These are phyloP conservation scores for Rhinogobius similis DNA, from an alignment of 2,113 vertebrate species.

Conservation along the genomic window DNA sequence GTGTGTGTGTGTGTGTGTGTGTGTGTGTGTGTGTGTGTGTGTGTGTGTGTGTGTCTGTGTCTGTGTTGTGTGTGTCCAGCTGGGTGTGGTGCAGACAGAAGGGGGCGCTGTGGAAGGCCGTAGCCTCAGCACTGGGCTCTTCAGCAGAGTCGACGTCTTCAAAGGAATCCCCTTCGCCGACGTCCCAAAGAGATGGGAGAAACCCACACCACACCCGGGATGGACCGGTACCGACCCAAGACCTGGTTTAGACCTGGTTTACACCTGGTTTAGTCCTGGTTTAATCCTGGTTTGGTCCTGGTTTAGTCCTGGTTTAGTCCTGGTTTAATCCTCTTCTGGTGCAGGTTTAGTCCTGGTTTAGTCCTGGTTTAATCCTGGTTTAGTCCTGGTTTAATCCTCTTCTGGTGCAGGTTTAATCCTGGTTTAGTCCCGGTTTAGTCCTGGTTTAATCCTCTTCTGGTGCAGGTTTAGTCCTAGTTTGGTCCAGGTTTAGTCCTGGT, in stretches of 20 bases:
- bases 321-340: background rate
- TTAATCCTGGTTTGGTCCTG: background rate
- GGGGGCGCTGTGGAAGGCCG: constrained; percentile 82
- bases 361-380: background rate
- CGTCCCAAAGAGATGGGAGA: constrained; percentile 77
- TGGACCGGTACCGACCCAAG: constrained; percentile 79
- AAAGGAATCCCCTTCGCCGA: constrained; percentile 89
- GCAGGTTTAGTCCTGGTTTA: background rate
- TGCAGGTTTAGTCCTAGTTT: constrained; percentile 32
- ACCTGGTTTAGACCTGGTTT: background rate
- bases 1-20: too few species aligned
- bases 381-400: background rate
- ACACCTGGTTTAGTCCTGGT: background rate
- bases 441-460: too few species aligned
- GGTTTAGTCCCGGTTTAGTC: background rate
- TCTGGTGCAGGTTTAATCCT: too few species aligned
- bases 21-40: too few species aligned
- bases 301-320: background rate
- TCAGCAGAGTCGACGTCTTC: constrained; percentile 80
- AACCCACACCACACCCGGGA: constrained; percentile 83
- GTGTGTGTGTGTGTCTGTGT: background rate
- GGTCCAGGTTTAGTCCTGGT: background rate
- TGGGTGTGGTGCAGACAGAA: constrained; percentile 84
- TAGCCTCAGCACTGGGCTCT: constrained; percentile 72
- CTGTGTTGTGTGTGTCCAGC: constrained; percentile 58